Conservation (phyloP, 1,140 invertebrate genomes). For the Drosophila bocqueti region DNA sequence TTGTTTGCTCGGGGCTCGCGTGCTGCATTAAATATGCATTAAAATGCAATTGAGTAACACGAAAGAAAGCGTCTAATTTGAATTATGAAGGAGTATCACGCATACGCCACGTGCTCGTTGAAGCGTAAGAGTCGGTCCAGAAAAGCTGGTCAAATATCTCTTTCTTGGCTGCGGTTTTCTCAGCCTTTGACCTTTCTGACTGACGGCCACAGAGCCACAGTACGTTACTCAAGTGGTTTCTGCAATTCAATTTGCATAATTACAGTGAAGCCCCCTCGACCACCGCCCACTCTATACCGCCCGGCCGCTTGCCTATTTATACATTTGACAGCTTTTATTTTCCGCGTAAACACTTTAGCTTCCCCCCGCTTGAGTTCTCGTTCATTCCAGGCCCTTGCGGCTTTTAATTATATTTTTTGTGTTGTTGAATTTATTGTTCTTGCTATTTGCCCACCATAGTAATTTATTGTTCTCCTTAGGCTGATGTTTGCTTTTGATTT, state of each 20-base stretch:
- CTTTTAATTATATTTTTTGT: constrained; percentile 56
- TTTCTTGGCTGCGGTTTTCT: constrained; percentile 8
- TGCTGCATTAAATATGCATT: constrained; percentile 76
- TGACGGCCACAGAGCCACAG: constrained; percentile 9
- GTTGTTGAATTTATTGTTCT: constrained; percentile 21
- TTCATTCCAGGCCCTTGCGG: constrained; percentile 33
- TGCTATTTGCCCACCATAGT: constrained; percentile 11
- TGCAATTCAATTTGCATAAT: constrained; percentile 74
- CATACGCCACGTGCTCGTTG: constrained; percentile 38
- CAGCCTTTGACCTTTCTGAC: constrained; percentile 68
- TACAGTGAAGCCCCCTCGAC: constrained; percentile 30
- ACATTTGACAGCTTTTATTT: constrained; percentile 54
- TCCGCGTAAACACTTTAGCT: constrained; percentile 30
- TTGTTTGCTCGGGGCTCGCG: constrained; percentile 48
- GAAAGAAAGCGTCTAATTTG: constrained; percentile 36
- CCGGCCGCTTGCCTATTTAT: constrained; percentile 36
- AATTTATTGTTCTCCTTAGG: constrained; percentile 43
- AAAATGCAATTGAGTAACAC: constrained; percentile 69
- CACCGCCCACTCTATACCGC: not conserved
- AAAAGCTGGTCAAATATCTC: constrained; percentile 10
- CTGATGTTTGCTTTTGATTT: constrained; percentile 41
- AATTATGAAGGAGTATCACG: constrained; percentile 56
- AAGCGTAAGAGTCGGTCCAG: constrained; percentile 4
- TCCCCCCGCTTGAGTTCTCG: constrained; percentile 32
- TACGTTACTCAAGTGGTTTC: constrained; percentile 12